Evolutionary conservation across 2,797 vertebrate species (phyloP).

Genomic region (Macropus fuliginosus): DNA sequence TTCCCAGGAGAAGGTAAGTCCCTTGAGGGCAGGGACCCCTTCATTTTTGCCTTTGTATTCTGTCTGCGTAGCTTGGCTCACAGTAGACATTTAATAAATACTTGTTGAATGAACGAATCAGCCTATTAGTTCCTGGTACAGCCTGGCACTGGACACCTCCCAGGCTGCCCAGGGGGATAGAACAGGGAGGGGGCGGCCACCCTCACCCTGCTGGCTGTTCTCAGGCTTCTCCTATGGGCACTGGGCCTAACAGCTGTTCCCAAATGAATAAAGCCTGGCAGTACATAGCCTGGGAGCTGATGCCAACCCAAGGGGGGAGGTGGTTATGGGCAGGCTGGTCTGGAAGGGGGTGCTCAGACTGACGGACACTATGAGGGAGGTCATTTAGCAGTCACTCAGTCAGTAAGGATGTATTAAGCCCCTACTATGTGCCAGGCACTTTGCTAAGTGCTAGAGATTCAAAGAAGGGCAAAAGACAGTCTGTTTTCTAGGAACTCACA

Average conservation of each 20-base stretch:
- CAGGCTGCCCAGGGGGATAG: background rate
- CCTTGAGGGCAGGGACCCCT: background rate
- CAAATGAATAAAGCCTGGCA: conserved; percentile 19
- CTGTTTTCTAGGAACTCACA: background rate
- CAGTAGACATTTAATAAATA: background rate
- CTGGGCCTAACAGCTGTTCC: conserved; percentile 64
- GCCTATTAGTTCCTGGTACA: background rate
- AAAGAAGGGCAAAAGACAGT: background rate
- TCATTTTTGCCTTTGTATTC: background rate
- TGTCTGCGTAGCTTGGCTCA: background rate
- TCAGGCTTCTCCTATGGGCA: conserved; percentile 35
- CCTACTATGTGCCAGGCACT: background rate
- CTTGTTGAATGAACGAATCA: background rate
- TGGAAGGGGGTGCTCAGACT: background rate
- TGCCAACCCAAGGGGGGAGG: background rate
- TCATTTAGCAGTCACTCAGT: background rate
- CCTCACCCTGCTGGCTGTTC: conserved; percentile 40
- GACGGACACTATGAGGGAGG: background rate
- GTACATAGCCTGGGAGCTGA: conserved; percentile 32
- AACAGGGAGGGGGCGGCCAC: background rate
- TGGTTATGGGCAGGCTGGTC: conserved; percentile 17
- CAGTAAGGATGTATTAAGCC: background rate
- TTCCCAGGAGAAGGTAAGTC: background rate
- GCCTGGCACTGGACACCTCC: background rate
- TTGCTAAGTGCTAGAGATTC: background rate